Evolutionary conservation across 1,140 invertebrate species (phyloP), one percentile per base, ranked within the genome.

Genomic region (Chrysoperla carnea): DNA sequence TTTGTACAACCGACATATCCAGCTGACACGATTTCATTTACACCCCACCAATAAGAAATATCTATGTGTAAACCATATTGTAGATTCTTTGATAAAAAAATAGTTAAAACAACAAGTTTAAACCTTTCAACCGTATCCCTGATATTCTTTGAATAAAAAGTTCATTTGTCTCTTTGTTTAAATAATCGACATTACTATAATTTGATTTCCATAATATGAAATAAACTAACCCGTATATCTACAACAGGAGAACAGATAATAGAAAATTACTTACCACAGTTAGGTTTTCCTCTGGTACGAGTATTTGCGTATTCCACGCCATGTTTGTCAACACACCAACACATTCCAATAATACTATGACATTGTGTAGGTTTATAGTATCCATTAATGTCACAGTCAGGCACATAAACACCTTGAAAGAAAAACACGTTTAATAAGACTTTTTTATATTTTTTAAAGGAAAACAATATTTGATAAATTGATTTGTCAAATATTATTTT

Each of bases 291-390:
- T 55, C 77, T 72, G 41, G 78, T 82, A 56, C 85, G 73, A 41
- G 86, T 86, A 52, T 82, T 83, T 43, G 83, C 73, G 51, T 81
- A 77, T 63, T 91, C 87, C 23, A 87, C 83, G 27, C 89, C 89
- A 61, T 92, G 88, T 54, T 84, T 78, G 67, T 92, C 87, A 37
- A 91, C 86, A 67, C 88, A 93, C 88, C 88, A 93, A 62, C 88
- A 93, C 51, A 86, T 74, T 37, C 79, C 81, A 8, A 84, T 78
- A 33, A 80, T 75, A 46, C 72, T 72, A 63, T 89, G 84, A 59
- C 88, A 92, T 56, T 92, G 88, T 42, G 80, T 78, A 44, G 82
- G 73, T 46, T 78, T 73, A 61, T 87, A 93, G 64, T 81, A 92
- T 35, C 88, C 88, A 59, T 83, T 76, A 31, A 71, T 72, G 64